Base-by-base conservation (phyloP, 1,140 invertebrate genomes). In the Zaprionus tsacasi region DNA sequence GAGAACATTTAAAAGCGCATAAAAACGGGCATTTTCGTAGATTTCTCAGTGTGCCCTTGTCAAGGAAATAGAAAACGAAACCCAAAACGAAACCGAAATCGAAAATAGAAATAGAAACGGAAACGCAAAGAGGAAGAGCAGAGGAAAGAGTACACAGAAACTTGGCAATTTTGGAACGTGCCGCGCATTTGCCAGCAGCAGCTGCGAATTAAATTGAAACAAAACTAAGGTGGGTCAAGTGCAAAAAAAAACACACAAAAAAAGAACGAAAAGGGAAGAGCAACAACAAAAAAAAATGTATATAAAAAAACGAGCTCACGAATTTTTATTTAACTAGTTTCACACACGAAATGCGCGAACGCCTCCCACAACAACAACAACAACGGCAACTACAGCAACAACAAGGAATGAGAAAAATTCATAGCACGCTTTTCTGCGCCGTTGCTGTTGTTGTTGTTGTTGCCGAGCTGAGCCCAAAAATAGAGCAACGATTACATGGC, bases 141-240 rank as follows among this genome's bases (percentile, higher is more conserved):
- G 27, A 3, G 4, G 27, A 48, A 17, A 8, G 3, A 15, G 8
- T 74, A 66, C 57, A 73, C 57, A 73, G 60, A 73, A 75, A 81
- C 77, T 76, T 67, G 55, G 40, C 52, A 36, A 45, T 52, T 76
- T 63, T 70, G 68, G 58, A 89, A 88, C 83, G 83, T 78, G 83
- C 80, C 83, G 83, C 80, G 83, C 83, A 87, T 82, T 86, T 76
- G 81, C 64, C 64, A 30, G 61, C 35, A 74, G 43, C 35, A 70
- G 55, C 72, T 64, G 59, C 60, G 70, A 72, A 68, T 55, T 54
- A 73, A 45, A 63, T 54, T n/a, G 36, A 60, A 45, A 56, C 35
- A 43, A 82, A 78, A 89, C 73, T 81, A 85, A 89, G 85, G 85
- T 89, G 85, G 85, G 85, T 89, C 85, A 89, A 89, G 85, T 89